Conservation (phyloP, 2,888 invertebrate species). For the Scaptomyza caliginosa region DNA sequence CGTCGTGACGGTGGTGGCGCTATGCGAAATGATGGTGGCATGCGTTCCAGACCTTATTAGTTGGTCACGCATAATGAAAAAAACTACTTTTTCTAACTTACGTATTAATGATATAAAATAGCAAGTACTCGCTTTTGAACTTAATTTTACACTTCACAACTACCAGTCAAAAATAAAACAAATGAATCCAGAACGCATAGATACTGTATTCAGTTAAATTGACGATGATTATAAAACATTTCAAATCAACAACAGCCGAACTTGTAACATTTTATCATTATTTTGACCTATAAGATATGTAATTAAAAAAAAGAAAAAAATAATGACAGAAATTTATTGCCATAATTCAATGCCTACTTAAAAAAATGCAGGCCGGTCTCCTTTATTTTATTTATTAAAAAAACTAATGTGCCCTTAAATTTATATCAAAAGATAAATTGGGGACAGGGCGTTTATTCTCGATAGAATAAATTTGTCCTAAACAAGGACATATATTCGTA, state of each 20-base stretch:
- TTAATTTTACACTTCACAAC: slow-evolving; percentile 34
- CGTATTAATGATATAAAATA: slow-evolving; percentile 58
- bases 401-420: too few relatives aligned
- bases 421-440: too few relatives aligned
- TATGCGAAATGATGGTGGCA: slow-evolving; percentile 81
- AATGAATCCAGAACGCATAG: not conserved
- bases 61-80: not conserved
- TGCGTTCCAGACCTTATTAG: slow-evolving; percentile 82
- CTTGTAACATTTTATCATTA: not conserved
- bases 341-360: too few relatives aligned
- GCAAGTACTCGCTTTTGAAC: slow-evolving; percentile 63
- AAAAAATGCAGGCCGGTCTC: too few relatives aligned
- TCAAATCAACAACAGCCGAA: not conserved
- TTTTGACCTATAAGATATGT: not conserved
- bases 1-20: slow-evolving; percentile 81
- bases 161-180: not conserved
- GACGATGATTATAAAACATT: not conserved
- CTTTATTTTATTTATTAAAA: too few relatives aligned
- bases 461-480: too few relatives aligned
- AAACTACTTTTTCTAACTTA: slow-evolving; percentile 61
- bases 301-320: not conserved
- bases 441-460: too few relatives aligned
- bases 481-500: too few relatives aligned
- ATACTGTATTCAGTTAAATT: not conserved
- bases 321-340: too few relatives aligned